phyloP scores from a whole-genome alignment of 2,113 vertebrate species.

The Vulpes ferrilata region DNA sequence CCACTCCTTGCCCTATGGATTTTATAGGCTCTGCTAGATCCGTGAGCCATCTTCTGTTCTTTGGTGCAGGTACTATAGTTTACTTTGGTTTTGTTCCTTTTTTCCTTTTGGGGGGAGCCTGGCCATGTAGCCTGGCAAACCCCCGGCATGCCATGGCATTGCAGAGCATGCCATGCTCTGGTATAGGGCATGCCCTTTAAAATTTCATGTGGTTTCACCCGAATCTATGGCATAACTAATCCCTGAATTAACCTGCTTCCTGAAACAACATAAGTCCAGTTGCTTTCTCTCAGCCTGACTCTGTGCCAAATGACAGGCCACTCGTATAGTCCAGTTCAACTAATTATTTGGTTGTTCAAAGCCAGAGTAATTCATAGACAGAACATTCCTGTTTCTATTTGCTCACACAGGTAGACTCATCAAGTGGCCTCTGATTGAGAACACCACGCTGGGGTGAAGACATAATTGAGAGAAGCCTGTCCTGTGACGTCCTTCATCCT shows the following conservation, averaged over 20 bases:
- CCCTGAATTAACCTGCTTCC: slow-evolving; percentile 59
- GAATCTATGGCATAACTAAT: slow-evolving; percentile 74
- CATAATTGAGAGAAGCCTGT: fast-evolving
- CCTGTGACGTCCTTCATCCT: fast-evolving
- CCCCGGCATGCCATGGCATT: background rate
- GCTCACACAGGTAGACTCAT: fast-evolving
- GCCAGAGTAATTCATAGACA: fast-evolving
- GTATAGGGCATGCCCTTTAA: slow-evolving; percentile 61
- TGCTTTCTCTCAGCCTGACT: background rate
- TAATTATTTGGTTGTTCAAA: background rate
- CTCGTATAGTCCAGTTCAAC: background rate
- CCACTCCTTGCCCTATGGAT: too few relatives aligned
- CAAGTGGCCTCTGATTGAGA: background rate
- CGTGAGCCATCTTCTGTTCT: background rate
- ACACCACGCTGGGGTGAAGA: background rate
- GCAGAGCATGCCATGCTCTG: background rate
- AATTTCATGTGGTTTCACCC: slow-evolving; percentile 61
- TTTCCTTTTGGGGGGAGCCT: background rate
- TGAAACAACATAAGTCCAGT: background rate
- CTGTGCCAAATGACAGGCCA: background rate
- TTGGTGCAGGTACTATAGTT: background rate
- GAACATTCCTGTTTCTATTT: background rate
- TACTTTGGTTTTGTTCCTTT: background rate
- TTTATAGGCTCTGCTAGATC: background rate
- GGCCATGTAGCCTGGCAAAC: slow-evolving; percentile 57